Percentiles rank a stretch among this genome's conserved stretches.
Conservation (phyloP, 2,797 vertebrate species). For the Glyptemys insculpta region DNA sequence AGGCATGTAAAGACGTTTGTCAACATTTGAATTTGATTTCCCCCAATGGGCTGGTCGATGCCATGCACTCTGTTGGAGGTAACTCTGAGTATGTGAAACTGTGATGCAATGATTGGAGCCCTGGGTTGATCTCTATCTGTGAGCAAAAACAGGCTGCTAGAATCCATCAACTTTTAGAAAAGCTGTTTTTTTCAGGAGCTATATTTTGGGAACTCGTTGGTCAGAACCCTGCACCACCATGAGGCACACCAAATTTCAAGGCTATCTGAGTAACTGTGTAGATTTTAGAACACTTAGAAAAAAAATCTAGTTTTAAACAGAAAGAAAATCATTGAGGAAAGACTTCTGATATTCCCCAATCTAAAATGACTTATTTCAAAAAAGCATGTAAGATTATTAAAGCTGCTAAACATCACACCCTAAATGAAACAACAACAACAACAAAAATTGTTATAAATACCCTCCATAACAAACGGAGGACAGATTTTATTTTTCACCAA, state of each 20-base stretch:
- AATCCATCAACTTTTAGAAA: background rate
- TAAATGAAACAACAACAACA: rapidly evolving
- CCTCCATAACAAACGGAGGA: background rate
- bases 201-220: background rate
- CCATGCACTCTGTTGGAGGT: background rate
- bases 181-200: background rate
- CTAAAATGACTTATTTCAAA: background rate
- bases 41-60: background rate
- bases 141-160: background rate
- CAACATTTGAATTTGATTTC: background rate
- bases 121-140: background rate
- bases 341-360: background rate
- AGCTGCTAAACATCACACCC: background rate
- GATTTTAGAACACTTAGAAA: too few relatives aligned
- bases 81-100: background rate
- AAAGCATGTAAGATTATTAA: background rate
- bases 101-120: background rate
- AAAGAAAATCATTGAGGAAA: background rate
- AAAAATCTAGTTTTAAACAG: too few relatives aligned
- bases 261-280: too few relatives aligned
- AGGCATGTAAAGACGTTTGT: background rate
- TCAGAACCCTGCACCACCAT: background rate
- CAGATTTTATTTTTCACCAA: background rate
- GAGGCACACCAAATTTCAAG: background rate
- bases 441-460: background rate